phyloP scores from a whole-genome alignment of 2,113 vertebrate genomes.

The Cnemophilus loriae region DNA sequence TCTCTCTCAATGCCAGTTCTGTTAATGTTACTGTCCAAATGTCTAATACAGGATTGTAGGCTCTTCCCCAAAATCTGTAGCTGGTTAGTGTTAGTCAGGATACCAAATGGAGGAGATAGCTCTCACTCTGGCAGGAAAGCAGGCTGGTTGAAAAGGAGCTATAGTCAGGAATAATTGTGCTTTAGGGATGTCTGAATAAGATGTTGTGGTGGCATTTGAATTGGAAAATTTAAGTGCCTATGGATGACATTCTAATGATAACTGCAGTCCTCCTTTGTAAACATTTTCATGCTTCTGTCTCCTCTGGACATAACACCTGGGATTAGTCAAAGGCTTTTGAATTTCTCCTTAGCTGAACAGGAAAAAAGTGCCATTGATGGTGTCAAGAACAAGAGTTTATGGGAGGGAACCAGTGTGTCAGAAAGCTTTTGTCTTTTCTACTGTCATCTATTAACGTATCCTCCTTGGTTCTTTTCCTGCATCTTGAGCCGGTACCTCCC shows the following conservation, averaged over 20 bases:
- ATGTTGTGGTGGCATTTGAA: neutral
- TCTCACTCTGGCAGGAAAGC: neutral
- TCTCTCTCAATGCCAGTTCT: neutral
- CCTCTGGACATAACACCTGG: neutral
- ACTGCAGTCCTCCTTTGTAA: neutral
- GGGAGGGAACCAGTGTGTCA: neutral
- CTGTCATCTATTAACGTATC: neutral
- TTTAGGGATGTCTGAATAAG: neutral
- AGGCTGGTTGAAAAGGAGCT: neutral
- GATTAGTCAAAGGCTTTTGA: neutral
- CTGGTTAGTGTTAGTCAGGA: neutral
- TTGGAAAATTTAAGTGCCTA: neutral
- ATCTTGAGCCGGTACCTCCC: neutral
- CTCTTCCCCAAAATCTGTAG: neutral
- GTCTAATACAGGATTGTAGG: neutral
- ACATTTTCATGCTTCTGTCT: neutral
- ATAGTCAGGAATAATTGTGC: neutral
- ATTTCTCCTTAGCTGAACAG: neutral
- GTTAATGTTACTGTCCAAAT: neutral
- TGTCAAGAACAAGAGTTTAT: neutral
- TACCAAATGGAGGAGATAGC: neutral
- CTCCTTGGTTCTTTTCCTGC: neutral
- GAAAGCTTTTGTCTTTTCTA: neutral
- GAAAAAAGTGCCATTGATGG: neutral
- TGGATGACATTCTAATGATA: neutral